Evolutionary conservation across 2,888 invertebrate genomes (phyloP), one percentile per base, ranked within the genome.

Genomic region (Ennomos erosarius): DNA sequence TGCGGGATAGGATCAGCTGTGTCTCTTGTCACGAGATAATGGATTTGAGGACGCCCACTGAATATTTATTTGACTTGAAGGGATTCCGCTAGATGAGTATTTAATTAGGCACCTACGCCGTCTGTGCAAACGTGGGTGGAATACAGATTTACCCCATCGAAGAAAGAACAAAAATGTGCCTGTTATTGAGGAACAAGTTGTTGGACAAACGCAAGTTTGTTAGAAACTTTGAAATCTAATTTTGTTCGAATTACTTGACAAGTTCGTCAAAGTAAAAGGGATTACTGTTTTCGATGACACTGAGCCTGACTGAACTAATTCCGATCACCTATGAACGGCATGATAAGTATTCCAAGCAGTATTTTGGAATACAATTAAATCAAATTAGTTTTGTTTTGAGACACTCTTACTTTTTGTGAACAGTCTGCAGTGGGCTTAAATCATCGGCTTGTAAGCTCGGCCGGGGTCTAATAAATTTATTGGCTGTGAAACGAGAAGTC

Each of bases 401-500:
- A 60, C 49, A 43, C 52, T 59, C 55, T 59, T 26, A 49, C 63
- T 64, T 66, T 63, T 64, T 64, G 60, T 64, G 59, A 55, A 62
- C 59, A 58, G 64, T 63, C 62, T 67, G 66, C 58, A 65, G 64
- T 59, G 47, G 52, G 40, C 45, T 69, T 71, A 73, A 74, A 70
- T 73, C 69, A 66, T 72, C 71, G 67, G 48, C 65, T 72, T 64
- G 71, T 71, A 55, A 54, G 50, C 79, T 54, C 79, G 66, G 82
- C 76, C 66, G 79, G 81, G 79, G 79, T 80, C 79, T 77, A 81
- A 78, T 75, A 77, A 78, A 83, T 83, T 85, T 82, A 87, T 84
- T 78, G 74, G 73, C 76, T 83, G 82, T 81, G 81, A 83, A 85
- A 81, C 75, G 81, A 87, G 80, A 79, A 75, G 79, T 82, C 84